phyloP scores from a whole-genome alignment of 2,113 vertebrate genomes.

The Turdus rufiventris region DNA sequence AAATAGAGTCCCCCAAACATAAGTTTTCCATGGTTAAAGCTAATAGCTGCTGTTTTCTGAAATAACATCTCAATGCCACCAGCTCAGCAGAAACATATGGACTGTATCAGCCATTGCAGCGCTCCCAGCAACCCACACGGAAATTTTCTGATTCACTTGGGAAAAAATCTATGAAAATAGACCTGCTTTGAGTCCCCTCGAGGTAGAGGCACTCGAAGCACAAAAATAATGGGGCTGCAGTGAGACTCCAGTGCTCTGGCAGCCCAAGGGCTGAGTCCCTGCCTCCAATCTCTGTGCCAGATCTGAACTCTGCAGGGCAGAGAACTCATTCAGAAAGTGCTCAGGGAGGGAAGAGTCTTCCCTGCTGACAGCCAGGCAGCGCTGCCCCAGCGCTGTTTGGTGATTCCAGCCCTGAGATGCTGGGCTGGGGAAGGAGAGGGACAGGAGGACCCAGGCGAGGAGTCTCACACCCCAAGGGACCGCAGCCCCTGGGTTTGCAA shows the following conservation, averaged over 20 bases:
- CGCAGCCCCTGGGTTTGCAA: not conserved
- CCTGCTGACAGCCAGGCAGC: not conserved
- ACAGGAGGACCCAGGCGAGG: not conserved
- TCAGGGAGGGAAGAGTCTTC: not conserved
- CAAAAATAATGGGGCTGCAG: not conserved
- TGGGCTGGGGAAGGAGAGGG: not conserved
- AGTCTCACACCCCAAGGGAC: not conserved
- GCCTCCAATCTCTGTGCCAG: not conserved
- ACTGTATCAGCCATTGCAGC: not conserved
- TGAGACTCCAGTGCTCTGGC: not conserved
- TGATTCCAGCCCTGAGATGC: not conserved
- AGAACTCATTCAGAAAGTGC: not conserved
- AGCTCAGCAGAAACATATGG: not conserved
- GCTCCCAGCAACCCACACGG: not conserved
- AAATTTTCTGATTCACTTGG: not conserved
- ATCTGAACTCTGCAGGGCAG: not conserved
- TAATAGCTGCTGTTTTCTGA: slow-evolving; percentile 20
- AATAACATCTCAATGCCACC: not conserved
- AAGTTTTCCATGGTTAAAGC: slow-evolving; percentile 5
- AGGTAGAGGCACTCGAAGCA: accelerated
- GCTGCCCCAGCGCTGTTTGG: not conserved
- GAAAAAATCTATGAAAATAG: not conserved
- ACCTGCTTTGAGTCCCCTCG: not conserved
- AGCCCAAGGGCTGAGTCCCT: not conserved
- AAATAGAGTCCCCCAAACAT: slow-evolving; percentile 11